Evolutionary conservation across 2,797 vertebrate species (phyloP).

Genomic region (Sciaenops ocellatus): DNA sequence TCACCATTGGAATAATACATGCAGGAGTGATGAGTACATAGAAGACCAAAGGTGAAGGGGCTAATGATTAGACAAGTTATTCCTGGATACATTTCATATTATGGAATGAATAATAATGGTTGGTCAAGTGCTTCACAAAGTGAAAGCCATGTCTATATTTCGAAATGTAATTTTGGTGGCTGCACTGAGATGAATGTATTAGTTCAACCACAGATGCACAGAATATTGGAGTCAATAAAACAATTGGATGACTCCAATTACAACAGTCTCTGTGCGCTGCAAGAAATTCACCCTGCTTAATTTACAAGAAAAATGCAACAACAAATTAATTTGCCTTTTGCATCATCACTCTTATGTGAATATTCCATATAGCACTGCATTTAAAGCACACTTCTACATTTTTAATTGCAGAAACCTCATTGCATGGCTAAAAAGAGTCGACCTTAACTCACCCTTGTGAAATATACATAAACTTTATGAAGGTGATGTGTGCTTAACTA

Average conservation of each 20-base stretch:
- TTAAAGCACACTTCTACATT: not conserved
- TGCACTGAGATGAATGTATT: conserved; percentile 11
- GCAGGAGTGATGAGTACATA: conserved; percentile 20
- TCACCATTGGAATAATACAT: conserved; percentile 57
- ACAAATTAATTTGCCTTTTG: not conserved
- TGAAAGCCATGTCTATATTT: not conserved
- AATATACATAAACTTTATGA: not conserved
- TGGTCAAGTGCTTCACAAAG: not conserved
- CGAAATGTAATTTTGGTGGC: not conserved
- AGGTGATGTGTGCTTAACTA: not conserved
- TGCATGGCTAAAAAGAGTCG: too few species aligned
- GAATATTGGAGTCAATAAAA: conserved; percentile 43
- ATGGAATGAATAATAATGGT: not conserved
- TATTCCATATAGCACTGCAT: not conserved
- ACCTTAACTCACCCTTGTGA: not conserved
- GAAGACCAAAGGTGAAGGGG: conserved; percentile 25
- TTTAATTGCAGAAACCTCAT: not conserved
- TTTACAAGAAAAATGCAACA: not conserved
- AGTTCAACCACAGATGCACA: conserved; percentile 16
- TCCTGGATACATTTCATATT: not conserved
- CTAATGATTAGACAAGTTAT: conserved; percentile 21
- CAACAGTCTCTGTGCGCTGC: not conserved
- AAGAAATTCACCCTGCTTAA: conserved; percentile 14
- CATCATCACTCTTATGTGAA: not conserved
- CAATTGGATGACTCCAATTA: conserved; percentile 39